These are phyloP conservation scores for Atrina japonica DNA, from an alignment of 2,888 invertebrate species.

Conservation along the genomic window DNA sequence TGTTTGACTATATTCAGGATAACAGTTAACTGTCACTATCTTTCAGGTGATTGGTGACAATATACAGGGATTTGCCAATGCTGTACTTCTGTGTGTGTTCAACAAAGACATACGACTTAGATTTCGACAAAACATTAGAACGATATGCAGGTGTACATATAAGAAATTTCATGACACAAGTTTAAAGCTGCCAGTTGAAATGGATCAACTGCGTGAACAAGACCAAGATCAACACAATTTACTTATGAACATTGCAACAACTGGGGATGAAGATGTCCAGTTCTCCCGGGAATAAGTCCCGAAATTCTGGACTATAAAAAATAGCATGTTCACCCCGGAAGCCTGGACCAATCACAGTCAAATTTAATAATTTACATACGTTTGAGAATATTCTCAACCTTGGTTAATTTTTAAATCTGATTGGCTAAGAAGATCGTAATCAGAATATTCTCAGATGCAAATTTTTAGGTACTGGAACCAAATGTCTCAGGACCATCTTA, in stretches of 20 bases:
- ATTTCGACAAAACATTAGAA: conserved; percentile 19
- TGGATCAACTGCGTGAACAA: conserved; percentile 18
- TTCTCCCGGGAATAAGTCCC: not conserved
- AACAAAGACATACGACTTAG: conserved; percentile 49
- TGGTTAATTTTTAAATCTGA: too few species aligned
- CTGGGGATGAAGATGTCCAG: conserved; percentile 14
- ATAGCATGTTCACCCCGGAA: too few species aligned
- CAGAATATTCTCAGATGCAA: too few species aligned
- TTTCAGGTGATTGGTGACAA: conserved; percentile 61
- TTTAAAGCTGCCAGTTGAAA: conserved; percentile 20
- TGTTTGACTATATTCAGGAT: too few species aligned
- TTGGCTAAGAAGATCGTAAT: too few species aligned
- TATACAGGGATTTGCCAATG: conserved; percentile 57
- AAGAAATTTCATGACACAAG: conserved; percentile 13
- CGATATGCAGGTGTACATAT: conserved; percentile 1
- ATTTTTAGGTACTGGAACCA: too few species aligned
- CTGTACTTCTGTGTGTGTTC: conserved; percentile 52
- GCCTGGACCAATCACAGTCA: too few species aligned
- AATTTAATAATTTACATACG: too few species aligned
- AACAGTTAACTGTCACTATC: not conserved
- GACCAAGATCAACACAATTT: conserved; percentile 11
- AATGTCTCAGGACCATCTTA: too few species aligned
- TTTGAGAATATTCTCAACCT: too few species aligned
- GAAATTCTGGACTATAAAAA: too few species aligned
- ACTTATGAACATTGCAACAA: conserved; percentile 14